Base-by-base conservation (phyloP, 1,140 invertebrate genomes). In the Formica exsecta region DNA sequence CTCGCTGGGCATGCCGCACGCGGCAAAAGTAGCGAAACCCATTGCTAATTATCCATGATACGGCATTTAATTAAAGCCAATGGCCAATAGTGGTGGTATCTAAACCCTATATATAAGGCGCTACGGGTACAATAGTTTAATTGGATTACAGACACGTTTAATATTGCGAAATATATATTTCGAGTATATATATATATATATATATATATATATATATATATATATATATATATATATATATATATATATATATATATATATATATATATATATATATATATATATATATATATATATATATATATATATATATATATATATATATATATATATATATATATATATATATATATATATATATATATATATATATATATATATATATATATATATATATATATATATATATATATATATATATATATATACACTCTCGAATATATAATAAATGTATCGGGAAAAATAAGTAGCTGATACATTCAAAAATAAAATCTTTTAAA, bases 21-120 rank as follows among this genome's bases (percentile, higher is more conserved):
- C 84, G 89, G 89, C 88, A 88, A 93, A 93, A 93, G 92, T 93
- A 91, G 89, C 91, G 92, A 93, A 91, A 88, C 91, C 90, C 89
- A 93, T 92, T 90, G 92, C 91, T 92, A 93, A 93, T 93, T 92
- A 92, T 92, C 91, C 88, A 89, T 90, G 88, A 89, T 92, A 92
- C 90, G 90, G 85, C 90, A 89, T 92, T 93, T 92, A 93, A 93
- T 93, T 93, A 92, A 92, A 76, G 89, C 57, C 75, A 65, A 83
- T 73, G 36, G 77, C 81, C 77, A 74, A 90, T 85, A 83, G 73
- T 89, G 81, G 51, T 61, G 76, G 64, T 80, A 87, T 90, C 65
- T 65, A 25, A 48, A 48, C n/a, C 25, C 11, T 32, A 89, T 54
- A 88, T 64, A 71, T 89, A 83, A 70, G 70, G 68, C 62, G 76